Conservation (phyloP, 2,797 vertebrate species). For the Helicolenus hilgendorfi region DNA sequence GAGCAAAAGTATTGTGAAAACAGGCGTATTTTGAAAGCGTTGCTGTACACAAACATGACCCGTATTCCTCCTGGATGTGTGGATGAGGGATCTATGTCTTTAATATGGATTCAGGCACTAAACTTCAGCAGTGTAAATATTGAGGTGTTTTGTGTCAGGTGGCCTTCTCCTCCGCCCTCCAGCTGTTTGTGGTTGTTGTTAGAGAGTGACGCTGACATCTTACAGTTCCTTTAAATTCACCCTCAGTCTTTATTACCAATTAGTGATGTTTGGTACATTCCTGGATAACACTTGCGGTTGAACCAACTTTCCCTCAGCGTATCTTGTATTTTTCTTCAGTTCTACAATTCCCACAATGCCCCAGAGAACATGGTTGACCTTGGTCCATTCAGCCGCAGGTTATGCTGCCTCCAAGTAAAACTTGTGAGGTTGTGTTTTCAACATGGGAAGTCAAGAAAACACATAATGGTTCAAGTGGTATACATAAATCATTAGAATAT, state of each 20-base stretch:
- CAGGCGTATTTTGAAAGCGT: conserved; percentile 18
- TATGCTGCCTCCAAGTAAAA: conserved; percentile 6
- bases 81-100: conserved; percentile 15
- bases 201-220: neutral
- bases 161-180: conserved; percentile 25
- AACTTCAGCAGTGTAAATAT: conserved; percentile 44
- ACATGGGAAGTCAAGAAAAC: neutral
- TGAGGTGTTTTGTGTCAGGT: conserved; percentile 33
- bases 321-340: neutral
- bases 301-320: neutral
- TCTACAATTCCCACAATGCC: neutral
- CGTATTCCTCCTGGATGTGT: neutral
- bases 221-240: neutral
- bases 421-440: neutral
- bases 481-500: neutral
- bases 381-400: neutral
- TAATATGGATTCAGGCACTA: neutral
- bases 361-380: neutral
- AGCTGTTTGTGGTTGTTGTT: neutral
- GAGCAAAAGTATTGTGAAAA: conserved; percentile 58
- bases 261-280: neutral
- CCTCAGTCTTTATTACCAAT: neutral
- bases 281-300: neutral
- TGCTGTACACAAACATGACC: conserved; percentile 59
- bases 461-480: neutral